Conservation (phyloP, 2,888 invertebrate genomes). For the Synanthedon andrenaeformis region DNA sequence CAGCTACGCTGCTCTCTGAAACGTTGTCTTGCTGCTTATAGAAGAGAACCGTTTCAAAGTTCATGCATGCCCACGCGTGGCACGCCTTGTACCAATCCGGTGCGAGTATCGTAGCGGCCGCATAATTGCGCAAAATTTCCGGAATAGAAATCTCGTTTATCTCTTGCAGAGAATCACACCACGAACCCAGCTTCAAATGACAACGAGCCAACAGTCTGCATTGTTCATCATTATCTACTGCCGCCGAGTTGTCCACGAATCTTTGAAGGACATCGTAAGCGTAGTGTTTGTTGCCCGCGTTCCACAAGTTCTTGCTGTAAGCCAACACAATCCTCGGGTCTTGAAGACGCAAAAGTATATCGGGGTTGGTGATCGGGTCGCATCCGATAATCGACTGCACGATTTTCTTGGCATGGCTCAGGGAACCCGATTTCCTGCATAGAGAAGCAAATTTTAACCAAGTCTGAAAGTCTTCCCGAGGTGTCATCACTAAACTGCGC, state of each 20-base stretch:
- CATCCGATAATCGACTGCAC: conserved; percentile 84
- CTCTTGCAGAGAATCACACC: conserved; percentile 91
- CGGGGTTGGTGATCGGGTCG: conserved; percentile 81
- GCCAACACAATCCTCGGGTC: conserved; percentile 92
- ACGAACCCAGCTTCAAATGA: conserved; percentile 93
- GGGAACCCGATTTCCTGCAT: conserved; percentile 91
- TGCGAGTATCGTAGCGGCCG: conserved; percentile 85
- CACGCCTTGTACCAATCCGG: conserved; percentile 96
- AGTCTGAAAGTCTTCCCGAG: conserved; percentile 93
- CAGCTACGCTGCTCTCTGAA: conserved; percentile 55
- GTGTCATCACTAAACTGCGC: conserved; percentile 90
- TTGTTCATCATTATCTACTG: conserved; percentile 64
- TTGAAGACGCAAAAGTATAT: conserved; percentile 77
- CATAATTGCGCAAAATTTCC: conserved; percentile 79
- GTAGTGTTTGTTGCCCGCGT: conserved; percentile 79
- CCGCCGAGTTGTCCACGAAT: conserved; percentile 74
- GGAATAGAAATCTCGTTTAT: conserved; percentile 84
- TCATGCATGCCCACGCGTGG: conserved; percentile 98
- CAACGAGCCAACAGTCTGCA: conserved; percentile 80
- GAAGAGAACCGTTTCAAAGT: conserved; percentile 90
- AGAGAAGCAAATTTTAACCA: conserved; percentile 98
- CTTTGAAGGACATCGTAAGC: conserved; percentile 83
- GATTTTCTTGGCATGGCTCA: conserved; percentile 92
- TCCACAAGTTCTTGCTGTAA: conserved; percentile 96
- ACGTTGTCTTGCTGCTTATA: conserved; percentile 67